Base-by-base conservation (phyloP, 2,888 invertebrate species). In the Diaprepes abbreviatus region DNA sequence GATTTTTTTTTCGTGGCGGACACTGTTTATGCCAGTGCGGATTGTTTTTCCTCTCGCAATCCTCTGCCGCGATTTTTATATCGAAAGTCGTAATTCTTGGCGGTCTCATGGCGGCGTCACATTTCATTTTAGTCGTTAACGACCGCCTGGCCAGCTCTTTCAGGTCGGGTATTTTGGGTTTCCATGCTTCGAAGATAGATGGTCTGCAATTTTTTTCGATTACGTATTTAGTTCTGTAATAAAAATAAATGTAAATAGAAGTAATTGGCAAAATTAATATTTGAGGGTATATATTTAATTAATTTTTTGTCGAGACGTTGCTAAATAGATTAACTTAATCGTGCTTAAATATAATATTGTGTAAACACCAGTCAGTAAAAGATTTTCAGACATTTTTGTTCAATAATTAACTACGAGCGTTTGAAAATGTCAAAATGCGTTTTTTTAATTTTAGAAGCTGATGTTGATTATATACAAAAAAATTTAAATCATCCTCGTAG, bases 161-260 rank as follows among this genome's bases (percentile, higher is more conserved):
- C 21, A 74, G 52, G 3, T 72, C 70, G 2, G 75, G 74, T n/a
- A 78, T 67, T 73, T 74, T 78, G 0, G 79, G 80, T 66, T 74
- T 77, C 79, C 79, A 80, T 1, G 57, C 58, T 31, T 68, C 70
- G 66, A 76, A 80, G 6, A 72, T 73, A 45, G 76, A 76, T 1
- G 71, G 66, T 1, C 71, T 60, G 55, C 77, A 76, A 9, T 73
- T 62, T 69, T 78, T 78, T 52, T 79, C 78, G 7, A 76, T 40
- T 5, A 71, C 50, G 35, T 71, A 73, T 55, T 64, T 70, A 10
- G 16, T 12, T 3, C 17, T 21, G 7, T 48, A 48, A 21, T 21
- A 21, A 48, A 19, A 12, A 40, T 10, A 40, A 16, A 40, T n/a
- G n/a, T n/a, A n/a, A n/a, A n/a, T n/a, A n/a, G n/a, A 6, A 16